These are phyloP conservation scores for Pandion haliaetus DNA, from an alignment of 2,113 vertebrate species.

Conservation along the genomic window DNA sequence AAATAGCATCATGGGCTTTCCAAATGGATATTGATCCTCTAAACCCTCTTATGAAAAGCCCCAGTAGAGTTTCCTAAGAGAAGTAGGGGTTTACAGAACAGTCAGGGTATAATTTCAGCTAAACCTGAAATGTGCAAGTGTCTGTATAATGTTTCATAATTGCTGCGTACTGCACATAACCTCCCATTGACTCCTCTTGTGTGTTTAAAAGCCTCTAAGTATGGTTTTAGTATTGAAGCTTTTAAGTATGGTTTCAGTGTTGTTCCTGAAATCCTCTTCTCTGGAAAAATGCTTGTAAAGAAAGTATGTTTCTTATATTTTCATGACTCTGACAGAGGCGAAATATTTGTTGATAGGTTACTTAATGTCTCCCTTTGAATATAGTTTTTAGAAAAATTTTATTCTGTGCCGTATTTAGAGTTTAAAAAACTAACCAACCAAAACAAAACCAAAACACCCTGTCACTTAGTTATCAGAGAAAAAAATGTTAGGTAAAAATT, in stretches of 20 bases:
- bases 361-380: not conserved
- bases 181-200: slow-evolving; percentile 5
- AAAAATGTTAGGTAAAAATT: not conserved
- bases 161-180: not conserved
- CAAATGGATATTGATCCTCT: slow-evolving; percentile 41
- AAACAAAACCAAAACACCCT: not conserved
- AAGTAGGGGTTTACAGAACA: slow-evolving; percentile 5
- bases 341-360: not conserved
- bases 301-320: not conserved
- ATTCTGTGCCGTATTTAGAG: not conserved
- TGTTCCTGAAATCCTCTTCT: not conserved
- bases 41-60: slow-evolving; percentile 39
- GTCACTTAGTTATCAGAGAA: not conserved
- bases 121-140: slow-evolving; percentile 34
- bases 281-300: not conserved
- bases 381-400: not conserved
- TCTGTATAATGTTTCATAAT: slow-evolving; percentile 30
- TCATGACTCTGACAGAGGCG: not conserved
- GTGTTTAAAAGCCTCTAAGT: not conserved
- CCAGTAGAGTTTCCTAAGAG: slow-evolving; percentile 1
- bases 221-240: not conserved
- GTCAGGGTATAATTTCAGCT: slow-evolving; percentile 33
- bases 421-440: not conserved
- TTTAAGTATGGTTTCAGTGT: not conserved
- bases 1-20: slow-evolving; percentile 50